A percentile compares a stretch with the other conserved stretches of the same genome.
Conservation (phyloP, 2,888 invertebrate genomes). For the Barypeithes pellucidus region DNA sequence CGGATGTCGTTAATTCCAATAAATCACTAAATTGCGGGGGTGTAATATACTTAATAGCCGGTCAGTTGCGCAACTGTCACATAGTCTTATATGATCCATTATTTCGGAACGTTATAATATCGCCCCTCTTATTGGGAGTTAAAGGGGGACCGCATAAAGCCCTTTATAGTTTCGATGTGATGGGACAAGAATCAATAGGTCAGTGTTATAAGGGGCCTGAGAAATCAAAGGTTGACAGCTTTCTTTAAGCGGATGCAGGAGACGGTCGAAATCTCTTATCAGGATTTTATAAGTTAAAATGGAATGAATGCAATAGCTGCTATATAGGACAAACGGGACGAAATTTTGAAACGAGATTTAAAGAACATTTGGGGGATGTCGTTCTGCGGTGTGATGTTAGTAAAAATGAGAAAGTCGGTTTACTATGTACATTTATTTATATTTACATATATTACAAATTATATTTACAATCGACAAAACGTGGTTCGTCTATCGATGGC, state of each 20-base stretch:
- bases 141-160: constrained; percentile 37
- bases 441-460: no score
- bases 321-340: no score
- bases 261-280: no score
- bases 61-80: constrained; percentile 64
- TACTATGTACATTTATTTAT: no score
- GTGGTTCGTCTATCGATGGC: no score
- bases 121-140: constrained; percentile 17
- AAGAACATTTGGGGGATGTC: no score
- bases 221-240: neutral
- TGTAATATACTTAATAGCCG: constrained; percentile 61
- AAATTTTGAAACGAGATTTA: no score
- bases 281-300: no score
- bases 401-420: no score
- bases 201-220: constrained; percentile 24
- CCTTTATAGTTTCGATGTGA: neutral
- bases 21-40: constrained; percentile 64
- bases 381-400: no score
- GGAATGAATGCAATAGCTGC: no score
- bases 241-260: neutral
- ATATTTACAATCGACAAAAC: no score
- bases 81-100: constrained; percentile 56
- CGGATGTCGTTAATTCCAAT: constrained; percentile 55
- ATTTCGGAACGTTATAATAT: constrained; percentile 47
- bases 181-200: constrained; percentile 43